Conservation (phyloP, 2,113 vertebrate species). For the Trachemys scripta region DNA sequence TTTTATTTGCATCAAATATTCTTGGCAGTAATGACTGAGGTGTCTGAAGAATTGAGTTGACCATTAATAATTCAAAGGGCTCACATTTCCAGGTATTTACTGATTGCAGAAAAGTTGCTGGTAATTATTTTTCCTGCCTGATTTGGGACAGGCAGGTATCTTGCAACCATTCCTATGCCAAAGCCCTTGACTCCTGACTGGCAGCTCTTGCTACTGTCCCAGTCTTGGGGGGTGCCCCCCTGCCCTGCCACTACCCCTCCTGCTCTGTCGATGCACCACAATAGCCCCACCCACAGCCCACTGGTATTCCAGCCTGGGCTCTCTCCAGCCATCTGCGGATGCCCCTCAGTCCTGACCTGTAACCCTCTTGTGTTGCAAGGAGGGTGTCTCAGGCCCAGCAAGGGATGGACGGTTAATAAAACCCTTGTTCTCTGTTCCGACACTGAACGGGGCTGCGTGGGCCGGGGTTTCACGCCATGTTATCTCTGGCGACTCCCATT, state of each 20-base stretch:
- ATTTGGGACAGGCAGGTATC: not conserved
- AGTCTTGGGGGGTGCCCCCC: accelerated
- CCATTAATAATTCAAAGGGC: not conserved
- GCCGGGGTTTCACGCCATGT: too few relatives aligned
- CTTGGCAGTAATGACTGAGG: not conserved
- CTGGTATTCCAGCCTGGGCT: not conserved
- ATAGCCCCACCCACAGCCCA: not conserved
- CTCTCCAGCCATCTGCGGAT: not conserved
- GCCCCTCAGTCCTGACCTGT: not conserved
- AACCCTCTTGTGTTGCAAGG: not conserved
- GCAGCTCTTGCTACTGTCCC: not conserved
- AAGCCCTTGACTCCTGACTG: accelerated
- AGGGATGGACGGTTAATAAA: not conserved
- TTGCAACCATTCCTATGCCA: not conserved
- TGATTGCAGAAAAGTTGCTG: not conserved
- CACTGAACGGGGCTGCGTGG: too few relatives aligned
- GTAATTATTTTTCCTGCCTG: not conserved
- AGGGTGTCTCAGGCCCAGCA: not conserved
- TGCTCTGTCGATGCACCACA: not conserved
- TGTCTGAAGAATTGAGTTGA: not conserved
- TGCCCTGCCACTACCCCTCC: not conserved
- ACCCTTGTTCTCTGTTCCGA: too few relatives aligned
- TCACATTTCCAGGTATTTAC: not conserved
- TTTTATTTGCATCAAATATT: not conserved
- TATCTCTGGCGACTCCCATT: too few relatives aligned